Evolutionary conservation across 1,140 invertebrate genomes (phyloP), one percentile per base, ranked within the genome.

Genomic region (Campoletis sonorensis): DNA sequence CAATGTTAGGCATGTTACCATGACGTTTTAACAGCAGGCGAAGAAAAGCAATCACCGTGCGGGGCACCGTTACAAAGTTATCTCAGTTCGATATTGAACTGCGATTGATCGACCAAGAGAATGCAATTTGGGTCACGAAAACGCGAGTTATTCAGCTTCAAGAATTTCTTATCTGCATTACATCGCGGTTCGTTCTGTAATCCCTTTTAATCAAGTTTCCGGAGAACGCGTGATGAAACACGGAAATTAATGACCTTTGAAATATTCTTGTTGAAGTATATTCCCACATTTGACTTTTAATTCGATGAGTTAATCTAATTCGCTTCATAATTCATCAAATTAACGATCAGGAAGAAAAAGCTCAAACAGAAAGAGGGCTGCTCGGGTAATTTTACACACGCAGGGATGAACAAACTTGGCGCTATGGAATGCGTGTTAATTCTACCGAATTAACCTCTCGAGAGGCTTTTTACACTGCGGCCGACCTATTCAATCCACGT

Each of bases 401-500:
- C 23, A 30, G 0, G 40, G n/a, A 61, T 40, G 33, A 77, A 77
- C 54, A 77, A 77, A 61, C 73, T 64, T 64, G 49, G 4, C 16
- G 72, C 40, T 15, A 49, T 37, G 73, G 73, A 77, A 77, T 77
- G 73, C 54, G 51, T 61, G 73, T 77, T 77, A 61, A 77, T 61
- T 58, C 73, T 61, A 54, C 27, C 73, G 64, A 77, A 77, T 77
- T 61, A 77, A 77, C 73, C 73, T 61, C 73, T 64, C 1, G 23
- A 64, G 54, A 23, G 27, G n/a, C 40, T 64, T 64, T 26, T 26
- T 64, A 10, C 23, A 23, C 73, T 58, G 15, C 51, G 51, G 23
- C 33, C 26, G 51, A 49, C 27, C 21, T 27, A n/a, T 79, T 71
- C 64, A 80, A 79, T 80, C 64, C 49, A 23, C 18, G 61, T 81